These are phyloP conservation scores for Ridgeia piscesae DNA, from an alignment of 1,140 invertebrate species.

Conservation along the genomic window DNA sequence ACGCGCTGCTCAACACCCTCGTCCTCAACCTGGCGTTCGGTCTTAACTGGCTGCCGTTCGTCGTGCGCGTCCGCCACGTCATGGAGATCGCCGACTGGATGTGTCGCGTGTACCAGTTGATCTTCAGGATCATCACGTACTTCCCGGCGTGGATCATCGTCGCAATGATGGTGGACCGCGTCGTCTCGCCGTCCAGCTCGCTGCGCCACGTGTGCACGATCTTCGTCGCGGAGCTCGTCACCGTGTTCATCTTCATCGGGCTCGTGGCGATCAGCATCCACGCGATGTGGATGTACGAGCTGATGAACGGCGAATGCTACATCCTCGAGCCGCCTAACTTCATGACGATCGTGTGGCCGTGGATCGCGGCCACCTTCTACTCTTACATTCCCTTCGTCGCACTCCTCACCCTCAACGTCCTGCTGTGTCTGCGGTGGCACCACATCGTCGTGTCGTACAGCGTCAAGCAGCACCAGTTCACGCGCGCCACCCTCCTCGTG, in stretches of 20 bases:
- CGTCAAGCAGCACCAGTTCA: conserved; percentile 14
- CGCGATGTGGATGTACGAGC: conserved; percentile 19
- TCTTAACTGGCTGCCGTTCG: conserved; percentile 13
- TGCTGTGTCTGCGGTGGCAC: not conserved
- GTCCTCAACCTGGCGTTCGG: conserved; percentile 18
- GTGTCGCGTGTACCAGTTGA: not conserved
- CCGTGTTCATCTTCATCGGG: conserved; percentile 3
- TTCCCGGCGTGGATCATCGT: not conserved
- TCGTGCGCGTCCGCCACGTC: not conserved
- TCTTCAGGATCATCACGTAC: not conserved
- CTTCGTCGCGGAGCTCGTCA: conserved; percentile 4
- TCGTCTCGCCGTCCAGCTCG: not conserved
- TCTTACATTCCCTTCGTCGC: conserved; percentile 14
- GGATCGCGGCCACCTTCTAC: conserved; percentile 14
- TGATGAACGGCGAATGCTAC: not conserved
- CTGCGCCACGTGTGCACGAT: not conserved
- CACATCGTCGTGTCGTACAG: not conserved
- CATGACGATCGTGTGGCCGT: conserved; percentile 18
- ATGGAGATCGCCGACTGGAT: not conserved
- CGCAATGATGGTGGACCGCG: conserved; percentile 3
- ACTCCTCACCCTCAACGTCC: not conserved
- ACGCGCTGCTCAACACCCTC: not conserved
- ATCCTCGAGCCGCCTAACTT: not conserved
- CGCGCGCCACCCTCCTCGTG: not conserved
- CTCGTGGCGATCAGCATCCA: not conserved